Conservation (phyloP, 2,113 vertebrate species). For the Cepphus grylle region DNA sequence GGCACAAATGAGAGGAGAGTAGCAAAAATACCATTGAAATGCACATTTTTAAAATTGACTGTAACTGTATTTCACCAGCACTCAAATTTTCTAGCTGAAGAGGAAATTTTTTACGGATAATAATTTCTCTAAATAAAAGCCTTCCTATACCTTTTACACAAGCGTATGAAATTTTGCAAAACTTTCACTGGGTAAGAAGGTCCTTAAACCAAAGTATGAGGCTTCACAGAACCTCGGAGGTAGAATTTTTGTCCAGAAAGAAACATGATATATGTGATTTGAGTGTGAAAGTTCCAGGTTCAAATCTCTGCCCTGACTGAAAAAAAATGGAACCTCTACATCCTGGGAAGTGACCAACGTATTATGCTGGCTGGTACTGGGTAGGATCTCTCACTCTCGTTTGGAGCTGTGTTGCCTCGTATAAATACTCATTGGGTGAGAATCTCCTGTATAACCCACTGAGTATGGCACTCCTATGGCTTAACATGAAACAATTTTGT, state of each 20-base stretch:
- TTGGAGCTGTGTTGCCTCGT: not conserved
- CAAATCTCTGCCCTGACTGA: not conserved
- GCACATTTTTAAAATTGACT: not conserved
- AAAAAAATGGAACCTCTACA: not conserved
- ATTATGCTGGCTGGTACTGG: not conserved
- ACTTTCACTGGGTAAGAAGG: not conserved
- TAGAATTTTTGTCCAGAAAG: not conserved
- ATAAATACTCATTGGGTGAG: not conserved
- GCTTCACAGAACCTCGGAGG: not conserved
- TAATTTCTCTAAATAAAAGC: not conserved
- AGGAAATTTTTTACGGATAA: not conserved
- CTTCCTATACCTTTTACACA: not conserved
- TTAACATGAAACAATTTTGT: not conserved
- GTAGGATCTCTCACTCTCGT: not conserved
- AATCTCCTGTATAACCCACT: not conserved
- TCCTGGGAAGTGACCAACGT: not conserved
- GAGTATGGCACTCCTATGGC: not conserved
- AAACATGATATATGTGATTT: accelerated
- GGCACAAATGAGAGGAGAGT: slow-evolving; percentile 31
- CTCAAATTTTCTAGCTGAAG: not conserved
- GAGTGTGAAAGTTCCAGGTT: not conserved
- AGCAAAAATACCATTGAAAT: not conserved
- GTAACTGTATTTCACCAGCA: not conserved
- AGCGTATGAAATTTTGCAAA: not conserved
- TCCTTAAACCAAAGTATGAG: not conserved